phyloP scores from a whole-genome alignment of 2,113 vertebrate genomes.

The Procavia capensis region DNA sequence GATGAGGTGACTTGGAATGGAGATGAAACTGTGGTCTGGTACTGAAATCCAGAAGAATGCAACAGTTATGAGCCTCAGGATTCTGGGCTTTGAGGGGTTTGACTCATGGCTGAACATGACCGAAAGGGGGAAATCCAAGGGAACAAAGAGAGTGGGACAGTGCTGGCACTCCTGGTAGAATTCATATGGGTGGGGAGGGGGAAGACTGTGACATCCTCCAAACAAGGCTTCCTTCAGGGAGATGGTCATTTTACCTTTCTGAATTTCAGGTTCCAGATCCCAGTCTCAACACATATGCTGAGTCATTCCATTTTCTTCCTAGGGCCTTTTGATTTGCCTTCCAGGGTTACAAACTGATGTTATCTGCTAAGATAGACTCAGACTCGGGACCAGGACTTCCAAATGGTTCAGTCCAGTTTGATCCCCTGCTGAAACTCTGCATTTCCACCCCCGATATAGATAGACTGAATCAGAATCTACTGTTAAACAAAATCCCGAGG shows the following conservation, averaged over 20 bases:
- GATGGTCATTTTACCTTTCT: background rate
- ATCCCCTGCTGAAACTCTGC: no score
- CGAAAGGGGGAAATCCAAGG: background rate
- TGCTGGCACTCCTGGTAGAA: background rate
- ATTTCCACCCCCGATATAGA: no score
- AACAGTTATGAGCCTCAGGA: background rate
- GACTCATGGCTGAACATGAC: constrained; percentile 14
- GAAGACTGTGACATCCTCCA: background rate
- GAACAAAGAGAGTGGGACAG: background rate
- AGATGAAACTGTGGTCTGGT: background rate
- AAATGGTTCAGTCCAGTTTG: no score
- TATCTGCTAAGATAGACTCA: constrained; percentile 31
- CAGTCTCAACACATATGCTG: constrained; percentile 17
- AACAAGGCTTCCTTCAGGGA: background rate
- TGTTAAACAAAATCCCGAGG: no score
- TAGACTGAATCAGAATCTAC: no score
- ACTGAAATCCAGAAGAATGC: background rate
- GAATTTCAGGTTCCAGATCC: constrained; percentile 56
- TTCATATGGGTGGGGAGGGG: background rate
- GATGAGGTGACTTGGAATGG: background rate
- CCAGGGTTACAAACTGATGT: constrained; percentile 16
- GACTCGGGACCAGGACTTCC: background rate
- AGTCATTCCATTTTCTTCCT: constrained; percentile 54
- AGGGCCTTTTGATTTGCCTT: constrained; percentile 37
- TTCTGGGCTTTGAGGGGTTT: constrained; percentile 12